Evolutionary conservation across 2,113 vertebrate genomes (phyloP).

Genomic region (Ivindomyrus marchei): DNA sequence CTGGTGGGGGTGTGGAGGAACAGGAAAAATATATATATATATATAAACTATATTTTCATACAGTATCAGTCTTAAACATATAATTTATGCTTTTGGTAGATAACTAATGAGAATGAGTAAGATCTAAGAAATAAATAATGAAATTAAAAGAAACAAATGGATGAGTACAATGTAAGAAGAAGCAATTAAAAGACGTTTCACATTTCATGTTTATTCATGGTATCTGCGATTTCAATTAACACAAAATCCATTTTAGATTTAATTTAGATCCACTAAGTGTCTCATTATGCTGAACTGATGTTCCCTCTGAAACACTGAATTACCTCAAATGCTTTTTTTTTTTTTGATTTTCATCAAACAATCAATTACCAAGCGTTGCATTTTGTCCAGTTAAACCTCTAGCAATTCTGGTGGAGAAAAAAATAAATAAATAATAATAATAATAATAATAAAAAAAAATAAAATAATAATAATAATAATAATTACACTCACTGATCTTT

Average conservation of each 20-base stretch:
- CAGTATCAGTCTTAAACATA: not conserved
- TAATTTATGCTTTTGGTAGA: not conserved
- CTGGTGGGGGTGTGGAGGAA: not conserved
- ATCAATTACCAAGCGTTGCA: not conserved
- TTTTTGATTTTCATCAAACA: not conserved
- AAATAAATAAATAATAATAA: not conserved
- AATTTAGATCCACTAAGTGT: slow-evolving; percentile 12
- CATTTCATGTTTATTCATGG: slow-evolving; percentile 11
- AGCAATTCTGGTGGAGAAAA: not conserved
- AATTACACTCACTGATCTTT: not conserved
- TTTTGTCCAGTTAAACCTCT: not conserved
- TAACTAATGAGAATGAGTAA: not conserved
- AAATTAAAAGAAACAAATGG: not conserved
- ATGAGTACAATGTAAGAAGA: not conserved
- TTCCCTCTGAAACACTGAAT: not conserved
- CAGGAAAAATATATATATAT: not conserved
- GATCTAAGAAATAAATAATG: not conserved
- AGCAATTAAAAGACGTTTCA: not conserved
- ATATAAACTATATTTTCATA: not conserved
- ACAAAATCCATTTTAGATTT: slow-evolving; percentile 10
- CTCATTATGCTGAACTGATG: slow-evolving; percentile 2
- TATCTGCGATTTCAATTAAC: slow-evolving; percentile 8
- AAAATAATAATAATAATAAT: not conserved
- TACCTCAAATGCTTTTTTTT: not conserved
- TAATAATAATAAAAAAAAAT: not conserved